Evolutionary conservation across 2,113 vertebrate genomes (phyloP).

Genomic region (Athene noctua): DNA sequence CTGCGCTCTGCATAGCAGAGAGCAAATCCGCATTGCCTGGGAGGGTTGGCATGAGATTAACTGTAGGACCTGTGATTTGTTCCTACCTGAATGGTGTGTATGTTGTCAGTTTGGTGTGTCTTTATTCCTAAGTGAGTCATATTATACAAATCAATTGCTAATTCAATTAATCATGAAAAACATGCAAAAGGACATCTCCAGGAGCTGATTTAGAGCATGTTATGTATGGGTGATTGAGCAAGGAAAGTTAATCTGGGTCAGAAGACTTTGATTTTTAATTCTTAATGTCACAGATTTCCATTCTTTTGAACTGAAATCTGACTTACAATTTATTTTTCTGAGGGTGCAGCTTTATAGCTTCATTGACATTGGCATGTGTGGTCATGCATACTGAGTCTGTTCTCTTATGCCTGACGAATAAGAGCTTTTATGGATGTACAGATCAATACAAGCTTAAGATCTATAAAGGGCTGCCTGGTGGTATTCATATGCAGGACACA

Average conservation of each 20-base stretch:
- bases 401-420: slow-evolving; percentile 22
- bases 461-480: slow-evolving; percentile 20
- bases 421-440: slow-evolving; percentile 58
- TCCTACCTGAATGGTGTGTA: slow-evolving; percentile 20
- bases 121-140: slow-evolving; percentile 61
- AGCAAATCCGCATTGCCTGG: not conserved
- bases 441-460: slow-evolving; percentile 59
- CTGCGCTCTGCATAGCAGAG: not conserved
- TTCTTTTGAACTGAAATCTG: slow-evolving; percentile 63
- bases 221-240: slow-evolving; percentile 45
- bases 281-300: slow-evolving; percentile 55
- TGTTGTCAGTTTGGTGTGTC: slow-evolving; percentile 28
- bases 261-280: slow-evolving; percentile 69
- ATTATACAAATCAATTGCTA: slow-evolving; percentile 64
- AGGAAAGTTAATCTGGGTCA: slow-evolving; percentile 56
- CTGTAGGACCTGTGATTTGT: not conserved
- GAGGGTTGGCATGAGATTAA: not conserved
- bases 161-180: slow-evolving; percentile 68
- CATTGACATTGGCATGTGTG: slow-evolving; percentile 52
- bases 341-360: slow-evolving; percentile 43
- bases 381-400: slow-evolving; percentile 39
- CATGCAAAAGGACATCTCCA: slow-evolving; percentile 42
- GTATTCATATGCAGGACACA: not conserved
- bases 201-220: slow-evolving; percentile 53
- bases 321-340: slow-evolving; percentile 59